phyloP scores from a whole-genome alignment of 2,113 vertebrate species.

The Parus major region DNA sequence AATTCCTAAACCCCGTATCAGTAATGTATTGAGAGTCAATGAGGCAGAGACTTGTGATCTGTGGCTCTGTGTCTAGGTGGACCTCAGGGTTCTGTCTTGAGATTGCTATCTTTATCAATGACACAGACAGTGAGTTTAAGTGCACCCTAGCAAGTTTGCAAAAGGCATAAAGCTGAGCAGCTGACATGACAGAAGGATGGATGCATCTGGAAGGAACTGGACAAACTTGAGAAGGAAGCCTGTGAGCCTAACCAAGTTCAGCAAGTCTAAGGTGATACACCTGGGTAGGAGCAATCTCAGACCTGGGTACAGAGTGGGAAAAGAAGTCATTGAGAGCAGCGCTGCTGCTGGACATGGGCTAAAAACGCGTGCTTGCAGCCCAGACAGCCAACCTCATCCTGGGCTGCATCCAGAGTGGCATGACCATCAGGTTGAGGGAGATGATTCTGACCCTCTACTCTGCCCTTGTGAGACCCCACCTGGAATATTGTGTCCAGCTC shows the following conservation, averaged over 20 bases:
- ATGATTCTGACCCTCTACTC: background rate
- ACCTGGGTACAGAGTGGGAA: background rate
- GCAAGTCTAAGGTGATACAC: background rate
- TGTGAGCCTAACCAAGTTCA: background rate
- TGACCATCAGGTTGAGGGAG: fast-evolving
- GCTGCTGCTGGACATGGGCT: background rate
- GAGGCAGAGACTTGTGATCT: background rate
- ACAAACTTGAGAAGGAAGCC: background rate
- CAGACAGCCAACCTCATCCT: background rate
- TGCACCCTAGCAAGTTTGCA: background rate
- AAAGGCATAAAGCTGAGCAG: background rate
- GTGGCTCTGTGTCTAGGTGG: background rate
- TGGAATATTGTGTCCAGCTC: background rate
- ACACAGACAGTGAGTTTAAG: background rate
- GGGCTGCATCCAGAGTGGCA: background rate
- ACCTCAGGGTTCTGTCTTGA: background rate
- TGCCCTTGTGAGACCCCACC: fast-evolving
- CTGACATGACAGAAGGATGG: background rate
- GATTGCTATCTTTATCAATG: background rate
- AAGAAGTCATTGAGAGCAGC: background rate
- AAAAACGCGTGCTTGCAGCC: background rate
- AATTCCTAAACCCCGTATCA: background rate
- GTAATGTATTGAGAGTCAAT: background rate
- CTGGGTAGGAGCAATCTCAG: background rate
- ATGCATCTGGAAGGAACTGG: background rate